phyloP scores from a whole-genome alignment of 2,888 invertebrate species.

The Dichetophora obliterata region DNA sequence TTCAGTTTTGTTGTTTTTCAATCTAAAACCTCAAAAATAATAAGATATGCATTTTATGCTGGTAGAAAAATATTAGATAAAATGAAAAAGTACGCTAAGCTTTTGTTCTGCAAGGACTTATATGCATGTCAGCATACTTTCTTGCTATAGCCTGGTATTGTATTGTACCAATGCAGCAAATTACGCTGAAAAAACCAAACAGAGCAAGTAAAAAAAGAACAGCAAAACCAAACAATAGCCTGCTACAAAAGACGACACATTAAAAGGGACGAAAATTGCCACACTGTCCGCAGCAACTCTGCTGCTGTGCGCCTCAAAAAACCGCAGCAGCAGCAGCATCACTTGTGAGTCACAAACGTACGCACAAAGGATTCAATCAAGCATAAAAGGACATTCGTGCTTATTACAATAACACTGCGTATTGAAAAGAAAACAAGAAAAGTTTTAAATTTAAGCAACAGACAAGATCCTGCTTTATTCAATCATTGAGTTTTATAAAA shows the following conservation, averaged over 20 bases:
- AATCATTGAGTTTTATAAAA: too few species aligned
- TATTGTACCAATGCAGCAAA: constrained; percentile 3
- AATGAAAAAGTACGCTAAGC: too few species aligned
- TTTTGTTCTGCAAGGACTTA: neutral
- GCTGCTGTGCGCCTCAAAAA: constrained; percentile 6
- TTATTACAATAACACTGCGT: constrained; percentile 22
- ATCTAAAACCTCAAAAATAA: too few species aligned
- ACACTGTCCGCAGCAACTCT: neutral
- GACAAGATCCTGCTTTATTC: too few species aligned
- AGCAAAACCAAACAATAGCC: neutral
- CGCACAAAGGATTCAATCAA: constrained; percentile 23
- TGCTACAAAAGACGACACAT: neutral
- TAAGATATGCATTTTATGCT: too few species aligned
- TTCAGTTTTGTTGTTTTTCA: too few species aligned
- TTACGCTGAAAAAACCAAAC: constrained; percentile 11
- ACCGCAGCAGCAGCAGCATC: neutral
- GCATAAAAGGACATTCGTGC: constrained; percentile 22
- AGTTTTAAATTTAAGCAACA: too few species aligned
- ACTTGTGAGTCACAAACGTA: neutral
- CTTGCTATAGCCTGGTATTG: neutral
- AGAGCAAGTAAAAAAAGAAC: neutral
- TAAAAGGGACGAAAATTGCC: neutral
- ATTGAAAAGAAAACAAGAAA: too few species aligned
- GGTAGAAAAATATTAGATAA: too few species aligned
- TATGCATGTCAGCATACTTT: neutral